Conservation (phyloP, 1,140 invertebrate genomes). For the Metaphire vulgaris region DNA sequence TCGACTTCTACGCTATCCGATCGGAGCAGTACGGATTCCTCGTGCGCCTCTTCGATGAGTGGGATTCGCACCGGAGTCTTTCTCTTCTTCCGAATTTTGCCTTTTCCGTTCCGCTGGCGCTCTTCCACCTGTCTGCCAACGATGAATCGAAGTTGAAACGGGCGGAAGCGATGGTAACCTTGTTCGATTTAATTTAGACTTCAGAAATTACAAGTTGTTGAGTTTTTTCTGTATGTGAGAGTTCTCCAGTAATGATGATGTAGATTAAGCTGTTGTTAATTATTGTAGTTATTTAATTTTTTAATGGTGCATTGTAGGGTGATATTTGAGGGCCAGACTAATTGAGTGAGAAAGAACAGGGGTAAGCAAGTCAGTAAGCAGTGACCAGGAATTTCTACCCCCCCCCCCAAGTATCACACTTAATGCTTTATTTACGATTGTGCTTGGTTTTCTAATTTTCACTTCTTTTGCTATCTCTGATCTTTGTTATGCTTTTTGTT, state of each 20-base stretch:
- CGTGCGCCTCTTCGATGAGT: slow-evolving; percentile 57
- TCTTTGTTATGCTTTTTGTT: not conserved
- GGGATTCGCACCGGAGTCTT: slow-evolving; percentile 62
- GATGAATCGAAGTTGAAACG: slow-evolving; percentile 30
- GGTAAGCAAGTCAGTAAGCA: too few species aligned
- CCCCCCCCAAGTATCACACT: too few species aligned
- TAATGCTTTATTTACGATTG: too few species aligned
- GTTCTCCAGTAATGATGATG: too few species aligned
- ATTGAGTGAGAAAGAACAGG: too few species aligned
- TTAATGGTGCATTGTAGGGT: too few species aligned
- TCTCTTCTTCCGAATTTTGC: slow-evolving; percentile 79
- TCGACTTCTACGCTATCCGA: slow-evolving; percentile 80
- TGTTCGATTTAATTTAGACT: not conserved
- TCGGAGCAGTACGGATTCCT: slow-evolving; percentile 77
- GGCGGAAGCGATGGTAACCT: slow-evolving; percentile 43
- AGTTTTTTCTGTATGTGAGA: too few species aligned
- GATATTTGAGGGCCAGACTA: too few species aligned
- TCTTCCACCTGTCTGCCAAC: slow-evolving; percentile 57
- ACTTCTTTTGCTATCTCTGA: not conserved
- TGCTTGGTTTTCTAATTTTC: not conserved
- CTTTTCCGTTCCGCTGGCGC: slow-evolving; percentile 72
- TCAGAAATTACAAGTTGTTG: too few species aligned
- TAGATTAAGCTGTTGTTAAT: too few species aligned
- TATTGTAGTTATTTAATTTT: too few species aligned
- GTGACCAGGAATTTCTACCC: too few species aligned